phyloP scores from a whole-genome alignment of 2,797 vertebrate species.

The Gymnoscopelus braueri region DNA sequence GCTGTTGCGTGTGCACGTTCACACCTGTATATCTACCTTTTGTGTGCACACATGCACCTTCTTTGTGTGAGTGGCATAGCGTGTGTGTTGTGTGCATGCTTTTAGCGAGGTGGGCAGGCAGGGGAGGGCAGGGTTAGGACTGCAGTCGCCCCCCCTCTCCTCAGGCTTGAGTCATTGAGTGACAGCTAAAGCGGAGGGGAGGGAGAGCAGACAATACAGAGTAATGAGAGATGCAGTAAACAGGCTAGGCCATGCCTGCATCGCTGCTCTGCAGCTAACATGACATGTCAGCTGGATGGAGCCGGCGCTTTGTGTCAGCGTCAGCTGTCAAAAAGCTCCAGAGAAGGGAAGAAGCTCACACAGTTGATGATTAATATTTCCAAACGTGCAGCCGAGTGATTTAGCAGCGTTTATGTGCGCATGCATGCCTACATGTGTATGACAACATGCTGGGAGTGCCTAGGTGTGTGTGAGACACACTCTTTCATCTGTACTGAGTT shows the following conservation, averaged over 20 bases:
- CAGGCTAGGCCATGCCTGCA: constrained; percentile 48
- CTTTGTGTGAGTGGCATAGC: not conserved
- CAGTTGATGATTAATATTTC: constrained; percentile 46
- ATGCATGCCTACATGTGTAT: not conserved
- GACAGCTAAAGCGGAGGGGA: constrained; percentile 60
- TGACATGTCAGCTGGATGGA: constrained; percentile 35
- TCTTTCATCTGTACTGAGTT: too few species aligned
- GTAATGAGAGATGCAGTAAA: constrained; percentile 60
- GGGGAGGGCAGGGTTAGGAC: constrained; percentile 6
- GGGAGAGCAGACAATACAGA: constrained; percentile 47
- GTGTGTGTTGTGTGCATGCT: constrained; percentile 2
- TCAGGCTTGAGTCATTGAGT: constrained; percentile 39
- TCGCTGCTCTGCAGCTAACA: constrained; percentile 18
- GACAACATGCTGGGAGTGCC: constrained; percentile 2
- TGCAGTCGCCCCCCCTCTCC: constrained; percentile 25
- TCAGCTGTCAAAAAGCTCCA: constrained; percentile 45
- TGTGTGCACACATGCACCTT: too few species aligned
- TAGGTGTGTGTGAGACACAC: not conserved
- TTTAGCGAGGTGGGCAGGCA: not conserved
- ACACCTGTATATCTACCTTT: too few species aligned
- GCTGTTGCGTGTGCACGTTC: too few species aligned
- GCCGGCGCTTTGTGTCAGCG: constrained; percentile 39
- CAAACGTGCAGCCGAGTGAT: constrained; percentile 24
- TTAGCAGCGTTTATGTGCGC: not conserved
- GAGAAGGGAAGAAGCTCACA: constrained; percentile 33